Conservation (phyloP, 2,888 invertebrate species). For the Actias luna region DNA sequence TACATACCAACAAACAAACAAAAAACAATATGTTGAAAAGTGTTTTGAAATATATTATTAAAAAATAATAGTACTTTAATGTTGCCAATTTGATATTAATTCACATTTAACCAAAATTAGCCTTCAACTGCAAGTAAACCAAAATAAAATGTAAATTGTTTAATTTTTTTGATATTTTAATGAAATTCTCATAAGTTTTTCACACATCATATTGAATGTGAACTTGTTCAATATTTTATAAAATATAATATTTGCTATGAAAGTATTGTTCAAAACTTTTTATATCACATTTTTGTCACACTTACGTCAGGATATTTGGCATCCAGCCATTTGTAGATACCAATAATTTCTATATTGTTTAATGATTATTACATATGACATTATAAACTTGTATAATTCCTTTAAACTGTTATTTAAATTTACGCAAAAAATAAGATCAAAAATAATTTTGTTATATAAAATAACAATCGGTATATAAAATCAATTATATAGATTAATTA, state of each 20-base stretch:
- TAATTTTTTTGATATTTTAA: too few relatives aligned
- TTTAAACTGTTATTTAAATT: not conserved
- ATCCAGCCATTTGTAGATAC: conserved; percentile 17
- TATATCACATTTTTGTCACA: conserved; percentile 20
- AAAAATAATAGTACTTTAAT: too few relatives aligned
- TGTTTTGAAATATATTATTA: too few relatives aligned
- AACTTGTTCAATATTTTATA: not conserved
- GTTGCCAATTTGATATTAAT: too few relatives aligned
- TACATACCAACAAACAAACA: too few relatives aligned
- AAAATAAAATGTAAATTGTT: too few relatives aligned
- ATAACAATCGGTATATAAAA: not conserved
- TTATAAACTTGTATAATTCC: conserved; percentile 9
- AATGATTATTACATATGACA: conserved; percentile 8
- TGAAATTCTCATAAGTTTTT: not conserved
- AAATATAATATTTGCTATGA: not conserved
- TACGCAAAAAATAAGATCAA: not conserved
- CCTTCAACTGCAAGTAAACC: too few relatives aligned
- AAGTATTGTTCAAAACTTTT: conserved; percentile 13
- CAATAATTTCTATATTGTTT: conserved; percentile 16
- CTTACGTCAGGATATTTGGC: conserved; percentile 22
- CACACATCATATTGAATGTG: not conserved
- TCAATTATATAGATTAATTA: not conserved
- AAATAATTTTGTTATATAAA: not conserved
- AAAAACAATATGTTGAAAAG: too few relatives aligned
- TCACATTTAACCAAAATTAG: too few relatives aligned